Percentiles rank a stretch among this genome's conserved stretches.
Conservation (phyloP, 2,113 vertebrate genomes). For the Hydropotes inermis region DNA sequence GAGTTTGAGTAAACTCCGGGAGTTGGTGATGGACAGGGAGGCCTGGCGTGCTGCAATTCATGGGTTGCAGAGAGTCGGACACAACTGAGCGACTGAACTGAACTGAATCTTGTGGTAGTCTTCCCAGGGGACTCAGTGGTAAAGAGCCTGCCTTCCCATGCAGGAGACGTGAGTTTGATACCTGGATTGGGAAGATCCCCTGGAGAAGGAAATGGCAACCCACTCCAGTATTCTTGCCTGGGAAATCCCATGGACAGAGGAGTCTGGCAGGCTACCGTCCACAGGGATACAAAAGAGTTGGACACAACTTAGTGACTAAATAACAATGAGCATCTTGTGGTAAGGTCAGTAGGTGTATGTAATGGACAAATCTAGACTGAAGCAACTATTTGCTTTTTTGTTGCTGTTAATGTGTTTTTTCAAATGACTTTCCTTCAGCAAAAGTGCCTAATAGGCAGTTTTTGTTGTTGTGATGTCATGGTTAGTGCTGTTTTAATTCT, state of each 20-base stretch:
- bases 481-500: not conserved
- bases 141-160: not conserved
- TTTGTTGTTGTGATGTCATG: not conserved
- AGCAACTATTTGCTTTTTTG: not conserved
- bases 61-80: too few relatives aligned
- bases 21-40: too few relatives aligned
- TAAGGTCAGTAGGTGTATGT: not conserved
- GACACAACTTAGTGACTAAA: not conserved
- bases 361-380: not conserved
- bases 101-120: not conserved
- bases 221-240: not conserved
- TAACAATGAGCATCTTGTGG: not conserved
- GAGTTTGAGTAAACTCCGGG: too few relatives aligned
- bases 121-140: not conserved
- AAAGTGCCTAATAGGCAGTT: not conserved
- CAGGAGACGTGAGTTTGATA: not conserved
- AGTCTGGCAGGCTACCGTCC: not conserved
- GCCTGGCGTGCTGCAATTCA: too few relatives aligned
- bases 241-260: not conserved
- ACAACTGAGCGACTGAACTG: too few relatives aligned
- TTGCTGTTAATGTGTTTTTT: not conserved
- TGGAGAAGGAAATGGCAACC: not conserved
- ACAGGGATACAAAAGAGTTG: not conserved
- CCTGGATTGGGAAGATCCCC: not conserved
- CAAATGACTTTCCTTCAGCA: not conserved